Evolutionary conservation across 2,797 vertebrate genomes (phyloP).

Genomic region (Hylomyscus alleni): DNA sequence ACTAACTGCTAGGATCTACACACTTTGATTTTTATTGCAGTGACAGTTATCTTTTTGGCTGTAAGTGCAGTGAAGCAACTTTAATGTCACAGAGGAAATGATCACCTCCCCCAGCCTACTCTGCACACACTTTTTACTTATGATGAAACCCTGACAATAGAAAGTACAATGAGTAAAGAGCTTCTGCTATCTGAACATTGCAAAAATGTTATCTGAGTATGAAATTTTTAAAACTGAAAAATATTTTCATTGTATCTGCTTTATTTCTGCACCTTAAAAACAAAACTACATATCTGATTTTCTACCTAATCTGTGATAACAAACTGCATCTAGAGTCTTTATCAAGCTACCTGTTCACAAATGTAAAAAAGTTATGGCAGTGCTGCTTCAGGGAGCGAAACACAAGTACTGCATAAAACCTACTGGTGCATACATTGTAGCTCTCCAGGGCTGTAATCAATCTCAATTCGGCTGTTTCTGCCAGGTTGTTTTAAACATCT

Average conservation of each 20-base stretch:
- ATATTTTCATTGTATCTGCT: conserved; percentile 30
- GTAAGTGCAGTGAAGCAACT: conserved; percentile 59
- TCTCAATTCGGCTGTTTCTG: conserved; percentile 75
- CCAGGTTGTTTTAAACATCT: conserved; percentile 54
- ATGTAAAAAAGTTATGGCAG: conserved; percentile 61
- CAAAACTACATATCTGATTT: not conserved
- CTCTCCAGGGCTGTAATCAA: conserved; percentile 76
- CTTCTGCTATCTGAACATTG: not conserved
- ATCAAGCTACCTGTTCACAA: conserved; percentile 37
- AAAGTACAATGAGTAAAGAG: not conserved
- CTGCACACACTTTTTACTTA: not conserved
- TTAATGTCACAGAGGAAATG: conserved; percentile 59
- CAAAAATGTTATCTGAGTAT: not conserved
- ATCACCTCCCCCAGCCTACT: not conserved
- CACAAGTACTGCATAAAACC: conserved; percentile 75
- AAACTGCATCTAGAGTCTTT: conserved; percentile 48
- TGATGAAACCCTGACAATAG: not conserved
- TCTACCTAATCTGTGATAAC: conserved; percentile 33
- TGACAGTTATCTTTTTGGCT: conserved; percentile 46
- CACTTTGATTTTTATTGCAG: conserved; percentile 66
- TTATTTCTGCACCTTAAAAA: not conserved
- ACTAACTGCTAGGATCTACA: conserved; percentile 62
- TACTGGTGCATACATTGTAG: conserved; percentile 67
- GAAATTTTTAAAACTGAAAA: not conserved
- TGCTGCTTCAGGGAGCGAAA: conserved; percentile 64